Conservation (phyloP, 23 tunicate species). For the Aplidium turbinatum region DNA sequence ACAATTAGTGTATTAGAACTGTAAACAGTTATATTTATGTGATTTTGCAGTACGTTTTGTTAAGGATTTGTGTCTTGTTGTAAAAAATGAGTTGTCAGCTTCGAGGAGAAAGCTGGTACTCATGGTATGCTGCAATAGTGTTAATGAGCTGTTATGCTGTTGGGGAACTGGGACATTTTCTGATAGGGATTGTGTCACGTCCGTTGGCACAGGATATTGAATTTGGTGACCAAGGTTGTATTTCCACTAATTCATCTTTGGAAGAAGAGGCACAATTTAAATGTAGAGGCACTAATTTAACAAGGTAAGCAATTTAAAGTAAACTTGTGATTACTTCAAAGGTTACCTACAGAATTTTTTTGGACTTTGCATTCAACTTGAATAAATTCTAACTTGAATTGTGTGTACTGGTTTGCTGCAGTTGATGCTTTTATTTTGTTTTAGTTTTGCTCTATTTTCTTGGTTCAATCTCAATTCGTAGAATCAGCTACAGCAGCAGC, state of each 20-base stretch:
- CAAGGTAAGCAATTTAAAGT: slow-evolving; percentile 32
- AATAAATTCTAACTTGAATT: too few species aligned
- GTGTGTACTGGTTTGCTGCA: too few species aligned
- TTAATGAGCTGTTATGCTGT: slow-evolving; percentile 82
- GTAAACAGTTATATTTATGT: neutral
- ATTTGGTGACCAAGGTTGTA: slow-evolving; percentile 85
- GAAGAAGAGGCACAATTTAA: slow-evolving; percentile 12
- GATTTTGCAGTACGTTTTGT: neutral
- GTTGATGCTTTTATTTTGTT: too few species aligned
- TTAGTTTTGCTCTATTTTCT: too few species aligned
- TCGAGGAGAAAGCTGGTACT: slow-evolving; percentile 50
- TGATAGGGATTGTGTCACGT: slow-evolving; percentile 78
- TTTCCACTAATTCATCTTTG: slow-evolving; percentile 21
- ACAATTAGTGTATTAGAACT: too few species aligned
- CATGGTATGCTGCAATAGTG: slow-evolving; percentile 59
- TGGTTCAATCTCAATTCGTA: too few species aligned
- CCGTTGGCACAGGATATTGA: slow-evolving; percentile 80
- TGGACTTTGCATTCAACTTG: too few species aligned
- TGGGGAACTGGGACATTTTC: slow-evolving; percentile 88
- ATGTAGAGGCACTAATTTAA: slow-evolving; percentile 33
- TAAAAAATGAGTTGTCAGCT: neutral
- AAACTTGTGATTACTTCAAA: too few species aligned
- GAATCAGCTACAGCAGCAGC: too few species aligned
- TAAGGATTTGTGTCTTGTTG: neutral
- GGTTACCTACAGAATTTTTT: too few species aligned